These are phyloP conservation scores for Micropterix aruncella DNA, from an alignment of 2,888 invertebrate genomes.

Conservation along the genomic window DNA sequence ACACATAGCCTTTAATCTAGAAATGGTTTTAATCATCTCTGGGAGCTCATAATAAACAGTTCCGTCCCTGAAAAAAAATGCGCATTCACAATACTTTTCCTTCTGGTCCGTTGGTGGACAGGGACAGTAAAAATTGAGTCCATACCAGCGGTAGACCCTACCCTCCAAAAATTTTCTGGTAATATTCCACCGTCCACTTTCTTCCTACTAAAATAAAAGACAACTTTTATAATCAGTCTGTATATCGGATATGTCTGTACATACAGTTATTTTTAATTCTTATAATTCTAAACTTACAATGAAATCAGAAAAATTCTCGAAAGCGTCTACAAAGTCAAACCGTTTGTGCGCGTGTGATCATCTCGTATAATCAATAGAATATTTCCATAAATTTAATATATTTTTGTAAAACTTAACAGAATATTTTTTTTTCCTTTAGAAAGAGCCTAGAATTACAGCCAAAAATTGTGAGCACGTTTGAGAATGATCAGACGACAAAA, in stretches of 20 bases:
- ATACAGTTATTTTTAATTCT: slow-evolving; percentile 31
- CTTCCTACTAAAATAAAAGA: slow-evolving; percentile 2
- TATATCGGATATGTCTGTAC: slow-evolving; percentile 45
- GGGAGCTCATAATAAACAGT: too few species aligned
- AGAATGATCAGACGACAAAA: neutral
- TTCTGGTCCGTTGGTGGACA: too few species aligned
- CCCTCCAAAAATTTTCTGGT: too few species aligned
- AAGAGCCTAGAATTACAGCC: neutral
- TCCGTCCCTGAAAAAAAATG: too few species aligned
- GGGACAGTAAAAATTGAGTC: too few species aligned
- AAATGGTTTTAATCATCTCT: too few species aligned
- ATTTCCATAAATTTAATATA: neutral
- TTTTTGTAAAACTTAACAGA: neutral
- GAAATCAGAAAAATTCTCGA: slow-evolving; percentile 38
- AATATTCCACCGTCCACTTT: neutral
- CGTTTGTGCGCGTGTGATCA: neutral
- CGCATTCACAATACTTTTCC: too few species aligned
- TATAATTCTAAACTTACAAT: slow-evolving; percentile 32
- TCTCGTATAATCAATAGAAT: neutral
- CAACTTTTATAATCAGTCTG: slow-evolving; percentile 33
- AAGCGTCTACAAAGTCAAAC: slow-evolving; percentile 15
- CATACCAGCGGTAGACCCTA: too few species aligned
- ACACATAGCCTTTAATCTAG: too few species aligned
- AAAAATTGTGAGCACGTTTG: neutral
- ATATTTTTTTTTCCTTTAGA: neutral